Evolutionary conservation across 2,113 vertebrate species (phyloP), one percentile per base, ranked within the genome.

Genomic region (Nibea coibor): DNA sequence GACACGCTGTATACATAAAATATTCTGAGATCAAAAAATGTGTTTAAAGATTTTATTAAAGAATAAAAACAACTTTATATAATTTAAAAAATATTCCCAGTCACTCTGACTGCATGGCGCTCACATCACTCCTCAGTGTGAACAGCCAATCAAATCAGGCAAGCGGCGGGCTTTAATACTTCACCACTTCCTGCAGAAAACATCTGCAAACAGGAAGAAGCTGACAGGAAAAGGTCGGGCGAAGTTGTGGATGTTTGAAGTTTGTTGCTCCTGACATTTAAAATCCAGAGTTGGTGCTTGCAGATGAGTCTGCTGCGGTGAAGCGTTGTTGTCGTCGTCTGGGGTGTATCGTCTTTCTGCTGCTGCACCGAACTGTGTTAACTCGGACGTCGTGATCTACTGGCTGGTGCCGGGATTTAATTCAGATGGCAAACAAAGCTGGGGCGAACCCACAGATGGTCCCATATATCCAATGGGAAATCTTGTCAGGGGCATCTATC

Each of bases 401-500:
- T 75, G 54, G 71, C 78, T 70, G 67, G 15, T 79, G 85, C 63
- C 45, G 26, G 70, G 81, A 89, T 86, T 90, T 73, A 77, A 86
- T 87, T 90, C 85, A 83, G 71, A 80, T 14, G 28, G 74, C 73
- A 81, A 85, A 88, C 78, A 85, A 86, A 86, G 82, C 78, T 4
- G 17, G 67, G 68, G 69, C 39, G 15, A 81, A 79, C 62, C 82
- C 83, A 83, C 88, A 90, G 89, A 89, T 92, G 90, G 81, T 78
- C 78, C 68, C 72, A 70, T 82, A 62, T 57, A 78, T 81, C 88
- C 78, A 70, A 67, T 70, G 88, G 88, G 90, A 90, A 88, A 88
- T 91, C 87, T 84, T 51, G 70, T 73, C 78, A 80, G 63, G 75
- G 77, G 80, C 82, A 82, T 67, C 74, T 20, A 22, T 79, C 79